Percentiles rank a stretch among this genome's conserved stretches.
phyloP scores from a whole-genome alignment of 2,888 invertebrate genomes.

The Plemyria rubiginata region DNA sequence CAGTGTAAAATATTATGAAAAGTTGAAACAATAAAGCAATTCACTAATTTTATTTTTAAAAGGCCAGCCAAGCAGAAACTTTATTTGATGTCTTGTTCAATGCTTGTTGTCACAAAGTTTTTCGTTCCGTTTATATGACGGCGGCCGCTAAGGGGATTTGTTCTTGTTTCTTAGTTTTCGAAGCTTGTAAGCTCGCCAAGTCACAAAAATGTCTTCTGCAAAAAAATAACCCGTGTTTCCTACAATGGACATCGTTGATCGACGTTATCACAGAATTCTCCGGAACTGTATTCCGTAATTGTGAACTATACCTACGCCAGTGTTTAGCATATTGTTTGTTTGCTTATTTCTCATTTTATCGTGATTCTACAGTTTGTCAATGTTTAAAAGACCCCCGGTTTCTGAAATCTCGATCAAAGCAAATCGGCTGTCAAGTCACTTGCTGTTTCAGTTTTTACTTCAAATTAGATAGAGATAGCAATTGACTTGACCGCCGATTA shows the following conservation, averaged over 20 bases:
- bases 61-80: conserved; percentile 26
- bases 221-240: conserved; percentile 16
- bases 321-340: too few relatives aligned
- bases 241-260: not conserved
- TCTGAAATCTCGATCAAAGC: too few relatives aligned
- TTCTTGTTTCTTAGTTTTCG: conserved; percentile 39
- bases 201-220: conserved; percentile 27
- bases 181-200: conserved; percentile 38
- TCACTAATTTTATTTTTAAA: conserved; percentile 12
- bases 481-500: too few relatives aligned
- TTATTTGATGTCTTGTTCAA: conserved; percentile 33
- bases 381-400: too few relatives aligned
- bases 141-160: conserved; percentile 40
- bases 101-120: conserved; percentile 38
- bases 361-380: too few relatives aligned
- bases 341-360: too few relatives aligned
- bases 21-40: not conserved
- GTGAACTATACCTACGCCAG: too few relatives aligned
- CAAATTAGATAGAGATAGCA: too few relatives aligned
- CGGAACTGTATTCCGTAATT: not conserved
- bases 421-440: too few relatives aligned
- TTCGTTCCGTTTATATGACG: conserved; percentile 36
- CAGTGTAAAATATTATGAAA: not conserved
- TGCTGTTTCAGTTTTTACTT: too few relatives aligned
- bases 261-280: not conserved